Percentiles rank a stretch among this genome's conserved stretches.
Conservation (phyloP, 2,113 vertebrate species). For the Rhea americana region DNA sequence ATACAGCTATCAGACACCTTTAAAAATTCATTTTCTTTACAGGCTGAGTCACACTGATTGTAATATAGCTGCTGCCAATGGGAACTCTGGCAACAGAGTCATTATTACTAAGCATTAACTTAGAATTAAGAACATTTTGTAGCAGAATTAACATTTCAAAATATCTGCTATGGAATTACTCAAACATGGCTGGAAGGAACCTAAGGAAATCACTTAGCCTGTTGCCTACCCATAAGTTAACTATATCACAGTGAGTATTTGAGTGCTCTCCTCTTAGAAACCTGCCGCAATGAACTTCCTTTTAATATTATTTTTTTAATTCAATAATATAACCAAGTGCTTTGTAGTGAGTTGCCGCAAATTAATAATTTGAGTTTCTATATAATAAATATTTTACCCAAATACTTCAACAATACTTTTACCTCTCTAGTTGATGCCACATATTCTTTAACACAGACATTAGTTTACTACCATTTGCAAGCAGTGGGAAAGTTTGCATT, state of each 20-base stretch:
- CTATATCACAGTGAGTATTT: accelerated
- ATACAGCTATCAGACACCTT: not conserved
- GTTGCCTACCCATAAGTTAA: not conserved
- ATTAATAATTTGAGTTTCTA: not conserved
- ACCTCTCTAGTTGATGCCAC: not conserved
- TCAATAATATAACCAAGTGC: not conserved
- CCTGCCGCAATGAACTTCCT: not conserved
- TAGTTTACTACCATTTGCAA: not conserved
- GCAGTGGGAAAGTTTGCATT: not conserved
- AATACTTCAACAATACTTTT: not conserved
- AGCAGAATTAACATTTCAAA: not conserved
- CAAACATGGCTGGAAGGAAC: not conserved
- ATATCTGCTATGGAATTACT: not conserved
- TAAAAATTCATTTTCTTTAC: not conserved
- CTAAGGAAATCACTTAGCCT: not conserved
- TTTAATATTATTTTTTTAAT: not conserved
- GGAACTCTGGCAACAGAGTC: not conserved
- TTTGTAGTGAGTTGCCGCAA: not conserved
- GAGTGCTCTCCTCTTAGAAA: not conserved
- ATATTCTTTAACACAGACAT: not conserved
- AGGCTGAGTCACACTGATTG: not conserved
- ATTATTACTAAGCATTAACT: not conserved
- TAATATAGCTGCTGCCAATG: not conserved
- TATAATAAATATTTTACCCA: not conserved
- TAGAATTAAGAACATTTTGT: not conserved